These are phyloP conservation scores for Drosophila pandora DNA, from an alignment of 1,140 invertebrate genomes.

Conservation along the genomic window DNA sequence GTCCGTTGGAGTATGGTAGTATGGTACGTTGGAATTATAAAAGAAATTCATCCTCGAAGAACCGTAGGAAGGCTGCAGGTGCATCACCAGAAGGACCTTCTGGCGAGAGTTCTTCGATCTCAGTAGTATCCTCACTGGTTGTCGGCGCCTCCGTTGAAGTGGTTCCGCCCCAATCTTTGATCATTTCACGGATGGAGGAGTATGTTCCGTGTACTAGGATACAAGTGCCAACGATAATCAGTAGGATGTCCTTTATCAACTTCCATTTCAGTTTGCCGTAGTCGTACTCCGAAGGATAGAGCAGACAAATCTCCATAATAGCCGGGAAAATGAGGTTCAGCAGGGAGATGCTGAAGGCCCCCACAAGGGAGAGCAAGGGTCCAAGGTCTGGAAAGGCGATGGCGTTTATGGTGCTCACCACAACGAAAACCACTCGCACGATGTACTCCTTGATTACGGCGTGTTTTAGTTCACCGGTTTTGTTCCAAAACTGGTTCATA, in stretches of 20 bases:
- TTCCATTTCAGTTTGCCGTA: slow-evolving; percentile 34
- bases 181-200: slow-evolving; percentile 6
- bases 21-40: too few species aligned
- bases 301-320: slow-evolving; percentile 41
- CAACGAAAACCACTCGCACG: not conserved
- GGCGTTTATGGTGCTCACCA: slow-evolving; percentile 36
- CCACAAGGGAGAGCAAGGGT: slow-evolving; percentile 36
- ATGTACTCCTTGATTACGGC: slow-evolving; percentile 22
- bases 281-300: slow-evolving; percentile 6
- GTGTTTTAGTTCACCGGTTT: not conserved
- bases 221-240: slow-evolving; percentile 15
- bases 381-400: slow-evolving; percentile 40
- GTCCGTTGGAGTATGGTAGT: too few species aligned
- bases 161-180: not conserved
- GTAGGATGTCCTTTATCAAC: slow-evolving; percentile 32
- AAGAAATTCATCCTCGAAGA: not conserved
- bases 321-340: slow-evolving; percentile 56
- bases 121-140: not conserved
- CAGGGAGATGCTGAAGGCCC: slow-evolving; percentile 46
- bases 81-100: not conserved
- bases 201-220: slow-evolving; percentile 17
- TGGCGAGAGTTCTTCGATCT: not conserved
- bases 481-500: slow-evolving; percentile 24
- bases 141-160: not conserved
- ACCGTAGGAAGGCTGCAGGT: not conserved